Percentiles rank a stretch among this genome's conserved stretches.
These are phyloP conservation scores for Myripristis murdjan DNA, from an alignment of 2,797 vertebrate species.

Conservation along the genomic window DNA sequence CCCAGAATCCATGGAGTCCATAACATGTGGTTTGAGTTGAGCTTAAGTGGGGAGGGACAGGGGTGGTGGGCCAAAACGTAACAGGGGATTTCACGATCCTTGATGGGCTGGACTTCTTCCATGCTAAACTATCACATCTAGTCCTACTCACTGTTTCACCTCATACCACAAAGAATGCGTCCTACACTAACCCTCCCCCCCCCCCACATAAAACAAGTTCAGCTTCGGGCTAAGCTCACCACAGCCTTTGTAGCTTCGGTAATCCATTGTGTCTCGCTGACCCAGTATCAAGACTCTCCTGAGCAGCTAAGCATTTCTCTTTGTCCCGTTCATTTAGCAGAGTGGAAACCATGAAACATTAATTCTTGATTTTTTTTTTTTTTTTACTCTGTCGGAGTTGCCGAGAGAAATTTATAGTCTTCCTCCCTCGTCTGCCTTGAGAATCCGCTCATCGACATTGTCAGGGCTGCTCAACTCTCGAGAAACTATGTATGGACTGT, in stretches of 20 bases:
- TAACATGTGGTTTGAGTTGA: slow-evolving; percentile 78
- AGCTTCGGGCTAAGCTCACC: slow-evolving; percentile 29
- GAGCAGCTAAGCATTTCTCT: slow-evolving; percentile 15
- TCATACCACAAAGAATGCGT: slow-evolving; percentile 30
- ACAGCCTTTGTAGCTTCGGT: neutral
- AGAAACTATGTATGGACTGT: slow-evolving; percentile 37
- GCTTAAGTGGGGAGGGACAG: slow-evolving; percentile 25
- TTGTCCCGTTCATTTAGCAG: slow-evolving; percentile 25
- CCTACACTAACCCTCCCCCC: slow-evolving; percentile 17
- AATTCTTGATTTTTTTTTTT: slow-evolving; percentile 3
- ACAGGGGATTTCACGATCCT: slow-evolving; percentile 62
- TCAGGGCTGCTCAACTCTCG: slow-evolving; percentile 30
- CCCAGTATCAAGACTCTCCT: slow-evolving; percentile 6
- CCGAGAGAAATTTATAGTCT: slow-evolving; percentile 5
- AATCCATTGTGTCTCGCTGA: slow-evolving; percentile 22
- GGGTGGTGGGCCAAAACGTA: slow-evolving; percentile 56
- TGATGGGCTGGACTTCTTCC: slow-evolving; percentile 58
- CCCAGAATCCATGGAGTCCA: slow-evolving; percentile 19
- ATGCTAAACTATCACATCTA: slow-evolving; percentile 58
- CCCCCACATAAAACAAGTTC: slow-evolving; percentile 46
- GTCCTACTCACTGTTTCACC: slow-evolving; percentile 44
- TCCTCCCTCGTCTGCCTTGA: neutral
- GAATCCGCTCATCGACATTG: slow-evolving; percentile 12
- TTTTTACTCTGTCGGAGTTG: neutral
- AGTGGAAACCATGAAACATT: slow-evolving; percentile 28